Evolutionary conservation across 92 coral and sea anemone species (phyloP), one percentile per base, ranked within the genome.

Genomic region (Phenganax stokvisi): DNA sequence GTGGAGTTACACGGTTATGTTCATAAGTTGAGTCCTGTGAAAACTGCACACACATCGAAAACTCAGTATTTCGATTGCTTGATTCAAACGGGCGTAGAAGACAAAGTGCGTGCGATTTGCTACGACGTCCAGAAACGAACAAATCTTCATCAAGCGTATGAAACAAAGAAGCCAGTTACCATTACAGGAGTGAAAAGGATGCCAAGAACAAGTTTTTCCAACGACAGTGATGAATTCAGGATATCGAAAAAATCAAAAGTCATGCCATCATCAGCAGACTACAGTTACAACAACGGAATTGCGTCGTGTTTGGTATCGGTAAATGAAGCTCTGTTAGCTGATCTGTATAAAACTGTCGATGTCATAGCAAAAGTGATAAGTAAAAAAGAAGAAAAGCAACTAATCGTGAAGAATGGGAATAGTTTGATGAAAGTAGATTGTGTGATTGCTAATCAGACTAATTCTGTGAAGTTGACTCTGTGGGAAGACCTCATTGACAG

Each of bases 241-340:
- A 81, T 81, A 71, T 47, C 71, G 51, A 85, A 81, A 37, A 57
- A 75, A 74, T 56, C 85, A 71, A 85, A 85, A 81, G 74, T 85
- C 56, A 12, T 44, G 70, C 88, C 88, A 79, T 47, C 88, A 73
- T 54, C 88, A 60, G 65, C 88, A 31, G 59, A 72, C 74, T 85
- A 20, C 25, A 20, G 25, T 20, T 20, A 20, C 25, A 20, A 20
- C 25, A 20, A 20, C 25, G 25, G 80, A 74, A 72, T 81, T 73
- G 74, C 60, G 72, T 64, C 77, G 29, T 80, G 55, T 68, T 75
- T 75, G 52, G 56, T 66, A 67, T 76, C 89, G 70, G 84, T 86
- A 30, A 53, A 47, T 44, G 78, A 86, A 86, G 87, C 84, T 75
- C 84, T 82, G 47, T 68, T 72, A 81, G 86, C 87, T 66, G 89